Percentiles rank a stretch among this genome's conserved stretches.
Conservation (phyloP, 2,888 invertebrate genomes). For the Pherbina coryleti region DNA sequence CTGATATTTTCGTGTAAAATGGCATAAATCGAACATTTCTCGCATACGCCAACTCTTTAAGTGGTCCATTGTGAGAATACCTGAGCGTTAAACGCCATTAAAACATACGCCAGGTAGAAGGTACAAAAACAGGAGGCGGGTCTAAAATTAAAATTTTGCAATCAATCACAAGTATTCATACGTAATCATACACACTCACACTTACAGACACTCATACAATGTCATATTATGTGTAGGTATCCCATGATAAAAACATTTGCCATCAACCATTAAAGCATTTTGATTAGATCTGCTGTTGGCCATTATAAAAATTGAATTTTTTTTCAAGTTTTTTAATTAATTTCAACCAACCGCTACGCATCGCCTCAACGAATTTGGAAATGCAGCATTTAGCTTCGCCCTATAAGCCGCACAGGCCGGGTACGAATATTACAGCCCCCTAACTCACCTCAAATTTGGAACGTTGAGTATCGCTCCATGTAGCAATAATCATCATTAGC, state of each 20-base stretch:
- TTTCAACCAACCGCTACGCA: slow-evolving; percentile 61
- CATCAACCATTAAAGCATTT: slow-evolving; percentile 55
- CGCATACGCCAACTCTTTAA: no score
- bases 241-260: slow-evolving; percentile 57
- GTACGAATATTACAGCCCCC: slow-evolving; percentile 24
- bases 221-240: background rate
- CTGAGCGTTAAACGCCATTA: slow-evolving; percentile 13
- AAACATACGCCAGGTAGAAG: background rate
- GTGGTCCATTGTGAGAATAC: no score
- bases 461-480: slow-evolving; percentile 44
- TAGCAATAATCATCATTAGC: slow-evolving; percentile 40
- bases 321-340: slow-evolving; percentile 58
- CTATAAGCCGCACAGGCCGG: background rate
- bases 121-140: slow-evolving; percentile 52
- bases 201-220: slow-evolving; percentile 25
- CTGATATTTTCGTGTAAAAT: no score
- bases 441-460: slow-evolving; percentile 30
- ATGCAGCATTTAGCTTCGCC: slow-evolving; percentile 52
- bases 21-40: no score
- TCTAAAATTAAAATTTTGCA: slow-evolving; percentile 47
- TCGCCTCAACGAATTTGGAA: slow-evolving; percentile 60
- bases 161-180: slow-evolving; percentile 35
- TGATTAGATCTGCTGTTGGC: slow-evolving; percentile 56
- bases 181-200: slow-evolving; percentile 15
- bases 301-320: slow-evolving; percentile 30